phyloP scores from a whole-genome alignment of 2,797 vertebrate genomes.

The Macrochelys suwanniensis region DNA sequence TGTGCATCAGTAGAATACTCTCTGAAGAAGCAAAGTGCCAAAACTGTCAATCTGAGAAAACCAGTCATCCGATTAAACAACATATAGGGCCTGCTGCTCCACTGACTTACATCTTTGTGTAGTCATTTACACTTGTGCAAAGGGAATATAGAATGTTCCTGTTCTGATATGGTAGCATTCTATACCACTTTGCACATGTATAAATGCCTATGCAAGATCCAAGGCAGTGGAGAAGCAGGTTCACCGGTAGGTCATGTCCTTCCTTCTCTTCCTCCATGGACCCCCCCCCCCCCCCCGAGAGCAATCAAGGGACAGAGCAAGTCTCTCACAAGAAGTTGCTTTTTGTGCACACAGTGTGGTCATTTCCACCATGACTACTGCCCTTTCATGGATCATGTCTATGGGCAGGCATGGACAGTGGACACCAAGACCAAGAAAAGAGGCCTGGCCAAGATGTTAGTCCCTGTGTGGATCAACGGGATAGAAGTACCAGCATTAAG shows the following conservation, averaged over 20 bases:
- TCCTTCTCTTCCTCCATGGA: background rate
- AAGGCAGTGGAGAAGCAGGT: background rate
- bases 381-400: no score
- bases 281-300: no score
- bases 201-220: background rate
- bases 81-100: background rate
- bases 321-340: no score
- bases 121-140: slow-evolving; percentile 8
- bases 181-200: background rate
- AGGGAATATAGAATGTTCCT: background rate
- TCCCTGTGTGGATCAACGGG: no score
- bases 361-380: no score
- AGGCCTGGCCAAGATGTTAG: no score
- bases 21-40: background rate
- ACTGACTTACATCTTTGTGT: background rate
- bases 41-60: slow-evolving; percentile 21
- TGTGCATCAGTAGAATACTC: background rate
- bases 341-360: no score
- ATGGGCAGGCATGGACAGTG: no score
- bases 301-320: no score
- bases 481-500: no score
- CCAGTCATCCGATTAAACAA: background rate
- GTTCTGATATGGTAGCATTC: accelerated
- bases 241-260: background rate
- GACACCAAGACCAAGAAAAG: no score